Evolutionary conservation across 2,888 invertebrate genomes (phyloP).

Genomic region (Drosophila greeni): DNA sequence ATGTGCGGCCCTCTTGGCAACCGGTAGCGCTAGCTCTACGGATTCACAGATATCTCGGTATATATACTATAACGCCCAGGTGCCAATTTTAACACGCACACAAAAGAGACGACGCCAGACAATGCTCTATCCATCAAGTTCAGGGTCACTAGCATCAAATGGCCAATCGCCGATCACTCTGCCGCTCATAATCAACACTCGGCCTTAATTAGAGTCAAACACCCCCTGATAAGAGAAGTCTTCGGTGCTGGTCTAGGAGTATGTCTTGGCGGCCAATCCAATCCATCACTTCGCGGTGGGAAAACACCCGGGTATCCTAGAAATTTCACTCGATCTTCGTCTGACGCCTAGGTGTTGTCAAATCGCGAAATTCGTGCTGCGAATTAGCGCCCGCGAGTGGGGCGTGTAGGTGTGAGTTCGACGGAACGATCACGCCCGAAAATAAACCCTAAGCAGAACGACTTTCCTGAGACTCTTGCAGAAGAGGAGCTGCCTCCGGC

Average conservation of each 20-base stretch:
- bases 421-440: slow-evolving; percentile 28
- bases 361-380: slow-evolving; percentile 28
- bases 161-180: slow-evolving; percentile 5
- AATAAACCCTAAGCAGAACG: slow-evolving; percentile 17
- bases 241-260: neutral
- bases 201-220: slow-evolving; percentile 31
- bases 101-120: slow-evolving; percentile 11
- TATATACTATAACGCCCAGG: slow-evolving; percentile 39
- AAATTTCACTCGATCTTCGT: slow-evolving; percentile 19
- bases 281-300: slow-evolving; percentile 14
- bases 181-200: slow-evolving; percentile 8
- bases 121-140: slow-evolving; percentile 33
- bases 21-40: slow-evolving; percentile 31
- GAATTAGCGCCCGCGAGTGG: slow-evolving; percentile 16
- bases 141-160: slow-evolving; percentile 26
- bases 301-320: slow-evolving; percentile 8
- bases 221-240: slow-evolving; percentile 20
- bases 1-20: slow-evolving; percentile 31
- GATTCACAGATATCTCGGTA: neutral
- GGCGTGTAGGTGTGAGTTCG: slow-evolving; percentile 33
- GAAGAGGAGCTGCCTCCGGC: neutral
- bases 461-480: slow-evolving; percentile 5
- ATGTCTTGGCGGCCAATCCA: neutral
- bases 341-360: slow-evolving; percentile 12
- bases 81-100: slow-evolving; percentile 41